Percentiles rank a stretch among this genome's conserved stretches.
phyloP scores from a whole-genome alignment of 2,113 vertebrate species.

The Plestiodon gilberti region DNA sequence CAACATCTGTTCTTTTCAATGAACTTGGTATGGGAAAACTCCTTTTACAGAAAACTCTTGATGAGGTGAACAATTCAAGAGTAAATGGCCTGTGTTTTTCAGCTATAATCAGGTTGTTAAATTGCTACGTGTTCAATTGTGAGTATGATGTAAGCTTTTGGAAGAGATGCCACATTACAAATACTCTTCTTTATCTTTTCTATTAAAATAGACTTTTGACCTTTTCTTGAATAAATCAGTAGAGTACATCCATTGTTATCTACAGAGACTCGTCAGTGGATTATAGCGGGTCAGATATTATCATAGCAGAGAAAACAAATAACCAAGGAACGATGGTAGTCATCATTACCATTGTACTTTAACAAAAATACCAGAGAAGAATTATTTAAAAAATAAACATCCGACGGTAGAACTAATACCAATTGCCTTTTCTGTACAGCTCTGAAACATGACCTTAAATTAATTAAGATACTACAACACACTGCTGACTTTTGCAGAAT shows the following conservation, averaged over 20 bases:
- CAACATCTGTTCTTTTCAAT: neutral
- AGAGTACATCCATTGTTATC: neutral
- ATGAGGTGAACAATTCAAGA: neutral
- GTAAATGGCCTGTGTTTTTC: neutral
- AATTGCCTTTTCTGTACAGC: slow-evolving; percentile 8
- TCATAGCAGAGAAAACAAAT: neutral
- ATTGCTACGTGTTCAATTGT: neutral
- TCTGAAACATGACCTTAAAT: slow-evolving; percentile 9
- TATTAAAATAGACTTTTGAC: neutral
- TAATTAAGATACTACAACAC: slow-evolving; percentile 4
- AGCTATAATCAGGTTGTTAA: neutral
- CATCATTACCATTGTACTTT: neutral
- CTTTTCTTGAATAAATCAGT: neutral
- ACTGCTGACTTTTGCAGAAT: neutral
- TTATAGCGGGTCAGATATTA: slow-evolving; percentile 2
- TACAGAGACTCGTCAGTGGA: neutral
- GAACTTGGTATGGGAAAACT: neutral
- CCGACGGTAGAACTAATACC: neutral
- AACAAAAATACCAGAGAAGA: neutral
- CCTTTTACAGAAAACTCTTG: too few species aligned
- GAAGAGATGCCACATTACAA: neutral
- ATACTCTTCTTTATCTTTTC: neutral
- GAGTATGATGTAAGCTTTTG: slow-evolving; percentile 1
- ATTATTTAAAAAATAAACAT: neutral
- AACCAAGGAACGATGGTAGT: slow-evolving; percentile 8